Percentiles rank a stretch among this genome's conserved stretches.
phyloP scores from a whole-genome alignment of 2,888 invertebrate genomes.

The Dichetophora obliterata region DNA sequence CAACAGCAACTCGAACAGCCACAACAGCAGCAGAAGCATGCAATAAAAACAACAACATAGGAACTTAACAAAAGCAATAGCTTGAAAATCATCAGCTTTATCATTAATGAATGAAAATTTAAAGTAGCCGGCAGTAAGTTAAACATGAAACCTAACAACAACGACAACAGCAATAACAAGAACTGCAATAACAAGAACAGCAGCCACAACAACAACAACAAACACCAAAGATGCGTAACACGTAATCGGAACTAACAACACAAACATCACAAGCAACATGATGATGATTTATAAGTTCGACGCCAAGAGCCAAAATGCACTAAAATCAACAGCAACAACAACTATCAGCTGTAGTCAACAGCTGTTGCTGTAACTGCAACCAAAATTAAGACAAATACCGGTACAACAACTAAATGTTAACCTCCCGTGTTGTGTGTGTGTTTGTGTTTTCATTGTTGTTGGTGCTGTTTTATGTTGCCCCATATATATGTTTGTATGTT shows the following conservation, averaged over 20 bases:
- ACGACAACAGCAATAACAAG: neutral
- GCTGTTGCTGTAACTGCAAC: neutral
- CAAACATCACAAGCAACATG: neutral
- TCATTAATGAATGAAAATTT: conserved; percentile 14
- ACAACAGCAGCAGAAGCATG: neutral
- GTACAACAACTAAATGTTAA: conserved; percentile 1
- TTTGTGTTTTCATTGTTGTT: neutral
- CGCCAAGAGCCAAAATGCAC: conserved; percentile 14
- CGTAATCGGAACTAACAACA: neutral
- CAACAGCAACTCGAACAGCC: neutral
- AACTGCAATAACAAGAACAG: no score
- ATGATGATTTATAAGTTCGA: conserved; percentile 19
- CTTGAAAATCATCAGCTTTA: neutral
- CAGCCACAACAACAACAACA: neutral
- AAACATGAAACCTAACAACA: conserved; percentile 14
- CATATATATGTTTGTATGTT: neutral
- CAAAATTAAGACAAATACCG: conserved; percentile 12
- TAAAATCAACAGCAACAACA: conserved; percentile 16
- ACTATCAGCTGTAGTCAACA: neutral
- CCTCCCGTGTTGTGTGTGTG: neutral
- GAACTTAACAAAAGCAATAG: no score
- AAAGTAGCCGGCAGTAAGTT: conserved; percentile 8
- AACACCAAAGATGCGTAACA: neutral
- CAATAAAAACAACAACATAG: no score
- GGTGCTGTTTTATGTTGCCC: neutral